Conservation (phyloP, 2,113 vertebrate species). For the Thamnophis sirtalis region DNA sequence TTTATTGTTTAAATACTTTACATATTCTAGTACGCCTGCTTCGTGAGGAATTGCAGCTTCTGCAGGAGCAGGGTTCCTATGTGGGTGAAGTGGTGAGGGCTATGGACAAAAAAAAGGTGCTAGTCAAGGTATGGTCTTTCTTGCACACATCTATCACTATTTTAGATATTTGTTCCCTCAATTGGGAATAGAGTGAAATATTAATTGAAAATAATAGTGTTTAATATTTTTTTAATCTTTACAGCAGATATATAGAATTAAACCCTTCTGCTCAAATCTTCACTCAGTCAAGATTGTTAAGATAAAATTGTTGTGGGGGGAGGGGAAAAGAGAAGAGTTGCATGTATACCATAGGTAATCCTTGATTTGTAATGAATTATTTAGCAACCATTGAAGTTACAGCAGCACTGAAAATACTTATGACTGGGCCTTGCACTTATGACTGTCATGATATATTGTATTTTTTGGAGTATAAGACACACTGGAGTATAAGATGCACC, state of each 20-base stretch:
- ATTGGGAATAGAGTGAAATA: neutral
- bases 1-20: neutral
- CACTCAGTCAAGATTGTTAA: neutral
- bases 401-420: neutral
- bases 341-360: neutral
- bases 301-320: neutral
- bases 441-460: neutral
- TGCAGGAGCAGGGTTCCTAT: slow-evolving; percentile 97
- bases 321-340: neutral
- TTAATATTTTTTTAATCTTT: neutral
- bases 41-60: slow-evolving; percentile 92
- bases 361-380: neutral
- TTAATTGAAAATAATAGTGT: neutral
- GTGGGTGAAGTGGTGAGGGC: slow-evolving; percentile 97
- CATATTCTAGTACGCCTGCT: slow-evolving; percentile 80
- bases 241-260: neutral
- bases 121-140: slow-evolving; percentile 84
- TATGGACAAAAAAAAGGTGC: slow-evolving; percentile 99
- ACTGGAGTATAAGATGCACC: no score
- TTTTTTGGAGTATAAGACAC: no score
- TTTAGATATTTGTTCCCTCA: accelerated
- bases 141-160: neutral
- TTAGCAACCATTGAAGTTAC: neutral
- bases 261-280: neutral
- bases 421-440: neutral